phyloP scores from a whole-genome alignment of 2,113 vertebrate genomes.

The Spea bombifrons region DNA sequence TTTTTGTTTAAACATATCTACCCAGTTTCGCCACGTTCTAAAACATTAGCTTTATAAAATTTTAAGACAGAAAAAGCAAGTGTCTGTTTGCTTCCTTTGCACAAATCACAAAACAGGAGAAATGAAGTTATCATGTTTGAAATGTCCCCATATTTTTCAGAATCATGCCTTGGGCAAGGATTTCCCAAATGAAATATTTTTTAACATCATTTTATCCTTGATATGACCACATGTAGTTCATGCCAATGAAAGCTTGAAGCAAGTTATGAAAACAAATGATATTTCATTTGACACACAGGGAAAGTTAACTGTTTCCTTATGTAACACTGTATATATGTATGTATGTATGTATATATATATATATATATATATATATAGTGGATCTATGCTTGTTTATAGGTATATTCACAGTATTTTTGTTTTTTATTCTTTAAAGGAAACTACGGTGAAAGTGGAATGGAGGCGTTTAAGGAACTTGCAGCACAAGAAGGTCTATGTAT shows the following conservation, averaged over 20 bases:
- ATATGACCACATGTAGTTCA: conserved; percentile 15
- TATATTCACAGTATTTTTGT: background rate
- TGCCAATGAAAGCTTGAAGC: conserved; percentile 7
- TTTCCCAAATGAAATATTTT: conserved; percentile 24
- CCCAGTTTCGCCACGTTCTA: too few species aligned
- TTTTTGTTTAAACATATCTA: too few species aligned
- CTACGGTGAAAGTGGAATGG: conserved; percentile 98
- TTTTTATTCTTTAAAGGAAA: conserved; percentile 75
- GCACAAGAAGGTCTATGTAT: conserved; percentile 94
- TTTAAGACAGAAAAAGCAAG: background rate
- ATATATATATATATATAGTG: background rate
- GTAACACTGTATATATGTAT: too few species aligned
- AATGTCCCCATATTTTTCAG: conserved; percentile 24
- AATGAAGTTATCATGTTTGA: background rate
- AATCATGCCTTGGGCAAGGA: conserved; percentile 25
- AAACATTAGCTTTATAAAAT: too few species aligned
- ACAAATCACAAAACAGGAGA: background rate
- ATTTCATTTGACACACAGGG: background rate
- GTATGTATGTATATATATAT: background rate
- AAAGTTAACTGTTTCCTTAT: background rate
- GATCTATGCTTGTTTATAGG: background rate
- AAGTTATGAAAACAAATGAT: conserved; percentile 18
- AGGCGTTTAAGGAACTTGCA: conserved; percentile 96
- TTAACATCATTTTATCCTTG: conserved; percentile 17
- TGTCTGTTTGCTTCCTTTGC: background rate